phyloP scores from a whole-genome alignment of 2,113 vertebrate species.

The Menidia beryllina region DNA sequence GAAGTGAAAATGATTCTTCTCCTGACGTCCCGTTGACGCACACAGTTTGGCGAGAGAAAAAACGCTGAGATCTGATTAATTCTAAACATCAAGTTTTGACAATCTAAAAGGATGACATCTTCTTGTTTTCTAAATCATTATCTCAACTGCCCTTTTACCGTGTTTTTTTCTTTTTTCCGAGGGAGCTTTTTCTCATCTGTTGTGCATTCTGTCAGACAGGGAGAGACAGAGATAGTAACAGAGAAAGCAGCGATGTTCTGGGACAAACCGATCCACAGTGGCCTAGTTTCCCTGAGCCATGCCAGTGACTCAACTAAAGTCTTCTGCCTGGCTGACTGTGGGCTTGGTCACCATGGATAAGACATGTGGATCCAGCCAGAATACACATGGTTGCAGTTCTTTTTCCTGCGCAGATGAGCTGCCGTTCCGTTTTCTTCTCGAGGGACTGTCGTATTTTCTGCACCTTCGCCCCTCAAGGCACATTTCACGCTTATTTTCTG shows the following conservation, averaged over 20 bases:
- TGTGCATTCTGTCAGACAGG: slow-evolving; percentile 27
- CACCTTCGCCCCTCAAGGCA: neutral
- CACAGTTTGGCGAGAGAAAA: neutral
- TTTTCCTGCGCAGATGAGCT: slow-evolving; percentile 38
- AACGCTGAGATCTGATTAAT: neutral
- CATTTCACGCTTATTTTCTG: neutral
- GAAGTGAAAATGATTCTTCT: slow-evolving; percentile 17
- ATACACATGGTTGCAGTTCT: slow-evolving; percentile 42
- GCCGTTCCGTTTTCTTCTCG: slow-evolving; percentile 42
- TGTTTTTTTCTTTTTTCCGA: slow-evolving; percentile 29
- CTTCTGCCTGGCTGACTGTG: slow-evolving; percentile 73
- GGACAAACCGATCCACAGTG: slow-evolving; percentile 71
- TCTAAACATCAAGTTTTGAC: neutral
- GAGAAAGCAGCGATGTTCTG: slow-evolving; percentile 55
- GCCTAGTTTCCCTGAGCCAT: slow-evolving; percentile 72
- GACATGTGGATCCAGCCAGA: slow-evolving; percentile 50
- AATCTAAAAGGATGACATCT: neutral
- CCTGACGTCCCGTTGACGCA: slow-evolving; percentile 15
- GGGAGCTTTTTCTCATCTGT: slow-evolving; percentile 27
- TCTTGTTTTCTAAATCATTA: no score
- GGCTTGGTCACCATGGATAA: slow-evolving; percentile 57
- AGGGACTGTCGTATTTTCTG: neutral
- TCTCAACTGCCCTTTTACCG: no score
- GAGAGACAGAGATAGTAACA: slow-evolving; percentile 21
- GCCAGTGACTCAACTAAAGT: slow-evolving; percentile 74